Evolutionary conservation across 2,113 vertebrate genomes (phyloP).

Genomic region (Myotis yumanensis): DNA sequence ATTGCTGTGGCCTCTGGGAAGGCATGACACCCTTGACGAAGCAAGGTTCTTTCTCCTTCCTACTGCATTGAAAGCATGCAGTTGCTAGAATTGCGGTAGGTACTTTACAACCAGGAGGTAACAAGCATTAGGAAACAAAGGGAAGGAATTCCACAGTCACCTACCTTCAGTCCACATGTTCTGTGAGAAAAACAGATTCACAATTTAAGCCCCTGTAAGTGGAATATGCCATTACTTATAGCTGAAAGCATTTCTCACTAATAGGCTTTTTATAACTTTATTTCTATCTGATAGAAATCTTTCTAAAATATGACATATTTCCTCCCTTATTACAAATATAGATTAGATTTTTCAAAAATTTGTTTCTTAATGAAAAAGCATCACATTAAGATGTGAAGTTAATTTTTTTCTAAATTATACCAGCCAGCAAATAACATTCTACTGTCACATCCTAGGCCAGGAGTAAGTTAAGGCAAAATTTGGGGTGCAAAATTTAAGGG

Average conservation of each 20-base stretch:
- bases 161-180: neutral
- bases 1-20: neutral
- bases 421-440: neutral
- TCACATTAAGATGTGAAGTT: neutral
- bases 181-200: neutral
- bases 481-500: neutral
- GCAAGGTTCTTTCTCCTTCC: neutral
- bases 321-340: slow-evolving; percentile 46
- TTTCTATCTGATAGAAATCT: slow-evolving; percentile 27
- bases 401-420: neutral
- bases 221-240: slow-evolving; percentile 22
- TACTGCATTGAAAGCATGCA: neutral
- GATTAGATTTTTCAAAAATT: neutral
- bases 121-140: neutral
- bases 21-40: neutral
- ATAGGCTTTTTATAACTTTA: slow-evolving; percentile 38
- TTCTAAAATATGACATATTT: slow-evolving; percentile 47
- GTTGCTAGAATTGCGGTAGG: neutral
- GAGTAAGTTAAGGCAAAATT: neutral
- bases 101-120: neutral
- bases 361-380: neutral
- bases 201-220: neutral
- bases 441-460: neutral
- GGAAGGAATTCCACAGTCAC: neutral
- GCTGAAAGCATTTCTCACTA: neutral